These are phyloP conservation scores for Wasmannia auropunctata DNA, from an alignment of 1,140 invertebrate genomes.

Conservation along the genomic window DNA sequence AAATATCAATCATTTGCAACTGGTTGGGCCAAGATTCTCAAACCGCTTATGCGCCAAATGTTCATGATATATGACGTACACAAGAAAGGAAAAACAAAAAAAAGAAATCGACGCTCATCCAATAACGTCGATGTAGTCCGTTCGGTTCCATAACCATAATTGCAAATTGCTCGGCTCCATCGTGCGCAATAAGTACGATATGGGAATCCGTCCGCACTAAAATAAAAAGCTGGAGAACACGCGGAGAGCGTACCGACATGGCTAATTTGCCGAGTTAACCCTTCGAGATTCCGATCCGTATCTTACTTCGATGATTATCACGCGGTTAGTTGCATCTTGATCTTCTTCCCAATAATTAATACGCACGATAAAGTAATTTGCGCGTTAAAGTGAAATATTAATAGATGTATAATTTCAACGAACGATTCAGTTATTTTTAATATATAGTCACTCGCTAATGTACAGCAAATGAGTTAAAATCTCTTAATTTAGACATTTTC, in stretches of 20 bases:
- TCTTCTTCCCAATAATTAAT: neutral
- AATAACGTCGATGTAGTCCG: constrained; percentile 27
- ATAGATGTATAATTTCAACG: neutral
- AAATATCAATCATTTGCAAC: constrained; percentile 68
- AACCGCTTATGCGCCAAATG: constrained; percentile 68
- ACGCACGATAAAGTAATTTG: neutral
- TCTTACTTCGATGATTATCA: neutral
- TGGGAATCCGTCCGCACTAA: constrained; percentile 69
- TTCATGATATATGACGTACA: constrained; percentile 6
- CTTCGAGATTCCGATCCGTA: neutral
- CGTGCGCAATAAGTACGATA: constrained; percentile 69
- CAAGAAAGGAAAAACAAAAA: neutral
- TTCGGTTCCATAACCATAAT: constrained; percentile 28
- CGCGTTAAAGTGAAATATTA: neutral
- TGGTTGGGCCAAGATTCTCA: constrained; percentile 69
- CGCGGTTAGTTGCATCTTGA: neutral
- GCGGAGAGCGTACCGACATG: constrained; percentile 54
- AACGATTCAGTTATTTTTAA: neutral
- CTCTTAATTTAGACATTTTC: neutral
- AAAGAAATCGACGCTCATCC: constrained; percentile 19
- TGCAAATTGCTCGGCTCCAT: constrained; percentile 53
- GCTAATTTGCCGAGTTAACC: neutral
- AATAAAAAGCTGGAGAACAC: constrained; percentile 62
- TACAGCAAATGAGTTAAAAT: neutral
- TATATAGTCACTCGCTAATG: neutral